phyloP scores from a whole-genome alignment of 1,140 invertebrate genomes.

The Lerema accius region DNA sequence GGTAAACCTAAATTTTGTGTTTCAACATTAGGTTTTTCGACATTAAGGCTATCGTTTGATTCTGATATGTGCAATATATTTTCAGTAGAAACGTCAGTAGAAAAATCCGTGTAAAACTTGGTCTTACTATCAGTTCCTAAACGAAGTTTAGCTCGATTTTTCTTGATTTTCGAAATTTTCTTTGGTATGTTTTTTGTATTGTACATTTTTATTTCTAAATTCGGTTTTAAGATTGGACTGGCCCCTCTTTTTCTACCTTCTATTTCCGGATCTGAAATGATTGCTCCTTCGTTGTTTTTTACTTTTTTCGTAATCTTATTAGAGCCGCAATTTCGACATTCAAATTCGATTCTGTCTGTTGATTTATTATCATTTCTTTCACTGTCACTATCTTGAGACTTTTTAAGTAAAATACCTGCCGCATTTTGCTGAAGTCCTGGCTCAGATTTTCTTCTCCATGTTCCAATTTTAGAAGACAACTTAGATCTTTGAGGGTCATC shows the following conservation, averaged over 20 bases:
- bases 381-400: constrained; percentile 64
- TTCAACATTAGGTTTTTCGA: constrained; percentile 58
- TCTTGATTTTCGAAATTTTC: constrained; percentile 86
- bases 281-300: constrained; percentile 50
- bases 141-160: constrained; percentile 83
- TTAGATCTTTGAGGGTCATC: constrained; percentile 79
- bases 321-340: constrained; percentile 74
- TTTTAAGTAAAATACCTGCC: constrained; percentile 55
- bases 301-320: constrained; percentile 69
- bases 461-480: constrained; percentile 82
- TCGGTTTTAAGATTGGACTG: constrained; percentile 49
- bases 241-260: constrained; percentile 51
- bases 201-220: constrained; percentile 84
- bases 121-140: constrained; percentile 81
- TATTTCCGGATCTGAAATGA: constrained; percentile 64
- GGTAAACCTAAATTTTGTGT: constrained; percentile 44
- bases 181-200: constrained; percentile 87
- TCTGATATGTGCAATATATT: constrained; percentile 85
- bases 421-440: constrained; percentile 83
- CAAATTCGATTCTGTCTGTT: constrained; percentile 74
- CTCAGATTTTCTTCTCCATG: constrained; percentile 89
- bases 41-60: constrained; percentile 84
- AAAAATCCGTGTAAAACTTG: constrained; percentile 87
- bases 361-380: constrained; percentile 60
- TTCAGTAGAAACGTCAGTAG: constrained; percentile 82